Conservation (phyloP, 1,140 invertebrate genomes). For the Neocloeon triangulifer region DNA sequence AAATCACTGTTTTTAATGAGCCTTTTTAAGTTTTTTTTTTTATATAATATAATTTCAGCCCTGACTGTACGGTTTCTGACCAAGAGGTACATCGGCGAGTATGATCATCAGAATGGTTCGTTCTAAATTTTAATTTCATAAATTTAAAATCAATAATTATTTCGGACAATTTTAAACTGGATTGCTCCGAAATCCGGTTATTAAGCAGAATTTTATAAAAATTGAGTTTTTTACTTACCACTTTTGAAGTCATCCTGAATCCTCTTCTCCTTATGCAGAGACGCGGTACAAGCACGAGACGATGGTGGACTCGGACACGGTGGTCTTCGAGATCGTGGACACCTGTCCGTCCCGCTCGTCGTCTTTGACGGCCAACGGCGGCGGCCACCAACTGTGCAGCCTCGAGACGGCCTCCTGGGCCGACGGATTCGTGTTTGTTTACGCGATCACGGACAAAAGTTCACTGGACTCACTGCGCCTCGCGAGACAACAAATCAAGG, state of each 20-base stretch:
- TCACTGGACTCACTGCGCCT: conserved; percentile 68
- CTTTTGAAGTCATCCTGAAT: neutral
- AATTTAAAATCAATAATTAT: no score
- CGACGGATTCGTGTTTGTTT: conserved; percentile 69
- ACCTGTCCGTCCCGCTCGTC: no score
- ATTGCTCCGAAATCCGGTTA: no score
- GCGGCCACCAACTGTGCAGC: no score
- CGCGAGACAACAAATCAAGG: conserved; percentile 43
- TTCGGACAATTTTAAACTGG: no score
- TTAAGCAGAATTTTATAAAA: conserved; percentile 5
- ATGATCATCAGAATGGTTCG: conserved; percentile 74
- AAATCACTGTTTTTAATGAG: neutral
- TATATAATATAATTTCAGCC: no score
- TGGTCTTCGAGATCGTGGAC: conserved; percentile 79
- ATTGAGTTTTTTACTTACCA: neutral
- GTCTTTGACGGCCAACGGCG: no score
- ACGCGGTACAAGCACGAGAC: conserved; percentile 79
- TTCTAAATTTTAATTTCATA: no score
- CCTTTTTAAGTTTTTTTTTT: conserved; percentile 13
- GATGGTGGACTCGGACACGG: conserved; percentile 70
- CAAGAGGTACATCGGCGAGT: conserved; percentile 77
- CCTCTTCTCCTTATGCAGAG: conserved; percentile 34
- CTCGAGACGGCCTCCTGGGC: conserved; percentile 61
- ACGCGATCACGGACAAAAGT: conserved; percentile 69
- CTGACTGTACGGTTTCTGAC: conserved; percentile 74